These are phyloP conservation scores for Dunckerocampus dactyliophorus DNA, from an alignment of 2,113 vertebrate genomes.

Conservation along the genomic window DNA sequence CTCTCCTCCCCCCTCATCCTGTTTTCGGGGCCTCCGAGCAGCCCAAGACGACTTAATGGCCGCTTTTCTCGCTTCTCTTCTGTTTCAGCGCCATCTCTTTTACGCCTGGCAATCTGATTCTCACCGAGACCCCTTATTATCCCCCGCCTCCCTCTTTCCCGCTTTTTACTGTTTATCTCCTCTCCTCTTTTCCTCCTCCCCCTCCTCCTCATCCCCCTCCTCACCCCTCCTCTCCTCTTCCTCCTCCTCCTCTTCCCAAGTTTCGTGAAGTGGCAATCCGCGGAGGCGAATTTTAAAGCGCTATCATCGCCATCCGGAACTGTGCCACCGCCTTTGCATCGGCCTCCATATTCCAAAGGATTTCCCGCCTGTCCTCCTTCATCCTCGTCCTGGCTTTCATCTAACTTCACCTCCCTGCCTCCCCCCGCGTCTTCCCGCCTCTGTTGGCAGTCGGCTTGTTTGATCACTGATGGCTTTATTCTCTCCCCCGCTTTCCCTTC, in stretches of 20 bases:
- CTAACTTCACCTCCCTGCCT: constrained; percentile 40
- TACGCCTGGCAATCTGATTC: constrained; percentile 31
- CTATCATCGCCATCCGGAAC: constrained; percentile 37
- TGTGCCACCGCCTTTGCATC: constrained; percentile 16
- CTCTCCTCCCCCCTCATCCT: constrained; percentile 31
- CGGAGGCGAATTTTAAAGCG: constrained; percentile 40
- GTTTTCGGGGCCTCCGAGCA: constrained; percentile 40
- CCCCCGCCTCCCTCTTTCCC: constrained; percentile 22
- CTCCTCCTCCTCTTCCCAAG: constrained; percentile 29
- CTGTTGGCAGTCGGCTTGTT: constrained; percentile 48
- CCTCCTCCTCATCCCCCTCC: constrained; percentile 44
- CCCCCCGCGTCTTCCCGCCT: constrained; percentile 36
- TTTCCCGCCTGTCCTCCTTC: constrained; percentile 53
- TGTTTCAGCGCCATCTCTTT: constrained; percentile 32
- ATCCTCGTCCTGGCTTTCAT: constrained; percentile 52
- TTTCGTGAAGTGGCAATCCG: constrained; percentile 38
- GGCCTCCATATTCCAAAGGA: constrained; percentile 41
- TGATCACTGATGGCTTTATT: constrained; percentile 52
- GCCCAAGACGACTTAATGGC: constrained; percentile 49
- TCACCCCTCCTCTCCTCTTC: constrained; percentile 41
- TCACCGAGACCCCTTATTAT: constrained; percentile 25
- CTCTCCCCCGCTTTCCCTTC: constrained; percentile 34
- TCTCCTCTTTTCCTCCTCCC: constrained; percentile 44
- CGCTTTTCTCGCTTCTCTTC: constrained; percentile 42
- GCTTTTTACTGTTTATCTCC: constrained; percentile 24